Percentiles rank a stretch among this genome's conserved stretches.
Evolutionary conservation across 2,113 vertebrate species (phyloP).

Genomic region (Pyxicephalus adspersus): DNA sequence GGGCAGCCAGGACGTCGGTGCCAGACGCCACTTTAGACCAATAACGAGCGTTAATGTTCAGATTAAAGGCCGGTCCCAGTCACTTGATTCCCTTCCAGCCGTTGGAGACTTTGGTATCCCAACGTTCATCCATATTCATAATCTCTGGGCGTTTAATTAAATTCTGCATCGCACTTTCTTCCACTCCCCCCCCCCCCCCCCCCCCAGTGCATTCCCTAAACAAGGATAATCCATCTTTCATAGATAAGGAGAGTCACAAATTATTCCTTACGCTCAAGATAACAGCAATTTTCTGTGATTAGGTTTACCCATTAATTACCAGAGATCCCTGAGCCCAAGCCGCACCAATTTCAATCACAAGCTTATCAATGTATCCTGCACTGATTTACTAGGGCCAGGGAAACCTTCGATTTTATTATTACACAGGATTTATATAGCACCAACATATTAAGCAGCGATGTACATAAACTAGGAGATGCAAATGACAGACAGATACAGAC

Average conservation of each 20-base stretch:
- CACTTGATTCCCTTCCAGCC: conserved; percentile 62
- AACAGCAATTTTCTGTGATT: conserved; percentile 68
- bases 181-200: conserved; percentile 61
- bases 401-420: too few relatives aligned
- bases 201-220: conserved; percentile 71
- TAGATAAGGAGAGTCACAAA: conserved; percentile 71
- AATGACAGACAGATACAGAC: too few relatives aligned
- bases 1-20: neutral
- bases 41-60: conserved; percentile 65
- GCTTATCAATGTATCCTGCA: neutral
- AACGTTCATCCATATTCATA: conserved; percentile 75
- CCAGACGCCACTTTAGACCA: conserved; percentile 61
- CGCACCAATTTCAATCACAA: neutral
- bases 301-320: conserved; percentile 53
- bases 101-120: conserved; percentile 68
- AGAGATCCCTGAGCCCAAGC: neutral
- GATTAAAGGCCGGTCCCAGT: conserved; percentile 67
- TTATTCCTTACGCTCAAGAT: conserved; percentile 65
- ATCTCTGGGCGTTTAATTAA: conserved; percentile 75
- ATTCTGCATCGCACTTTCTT: conserved; percentile 63
- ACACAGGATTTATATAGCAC: too few relatives aligned
- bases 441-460: too few relatives aligned
- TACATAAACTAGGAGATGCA: too few relatives aligned
- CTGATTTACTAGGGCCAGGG: too few relatives aligned
- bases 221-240: conserved; percentile 73